Percentiles rank a stretch among this genome's conserved stretches.
Evolutionary conservation across 2,888 invertebrate species (phyloP).

Genomic region (Dasypolia templi): DNA sequence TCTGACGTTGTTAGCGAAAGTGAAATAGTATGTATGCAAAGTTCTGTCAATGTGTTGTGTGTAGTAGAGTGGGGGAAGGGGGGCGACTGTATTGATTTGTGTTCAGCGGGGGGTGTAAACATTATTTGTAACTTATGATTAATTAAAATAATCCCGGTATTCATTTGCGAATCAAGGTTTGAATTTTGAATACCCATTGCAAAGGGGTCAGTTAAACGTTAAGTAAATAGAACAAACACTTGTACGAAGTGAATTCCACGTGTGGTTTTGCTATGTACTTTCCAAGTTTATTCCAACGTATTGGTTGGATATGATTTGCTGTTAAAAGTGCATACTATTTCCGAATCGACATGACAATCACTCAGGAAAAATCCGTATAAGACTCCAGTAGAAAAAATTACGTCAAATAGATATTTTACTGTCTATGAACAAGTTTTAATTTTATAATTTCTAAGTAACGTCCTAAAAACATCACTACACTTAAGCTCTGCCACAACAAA

Average conservation of each 20-base stretch:
- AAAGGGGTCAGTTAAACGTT: neutral
- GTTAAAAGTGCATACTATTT: neutral
- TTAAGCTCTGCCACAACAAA: neutral
- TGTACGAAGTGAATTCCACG: neutral
- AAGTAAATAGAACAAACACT: neutral
- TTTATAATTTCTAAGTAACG: neutral
- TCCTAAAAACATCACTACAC: neutral
- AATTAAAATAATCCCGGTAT: slow-evolving; percentile 42
- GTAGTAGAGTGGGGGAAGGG: neutral
- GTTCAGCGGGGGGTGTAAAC: slow-evolving; percentile 12
- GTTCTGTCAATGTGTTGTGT: slow-evolving; percentile 52
- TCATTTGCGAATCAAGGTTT: slow-evolving; percentile 6
- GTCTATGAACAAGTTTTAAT: neutral
- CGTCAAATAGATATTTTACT: neutral
- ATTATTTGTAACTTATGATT: slow-evolving; percentile 29
- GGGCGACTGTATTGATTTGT: slow-evolving; percentile 45
- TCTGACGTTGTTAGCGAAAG: slow-evolving; percentile 39
- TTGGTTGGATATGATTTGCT: neutral
- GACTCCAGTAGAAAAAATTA: neutral
- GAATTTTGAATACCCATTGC: neutral
- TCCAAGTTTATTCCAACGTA: neutral
- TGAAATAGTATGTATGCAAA: slow-evolving; percentile 59
- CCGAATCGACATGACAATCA: neutral
- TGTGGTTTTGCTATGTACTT: neutral
- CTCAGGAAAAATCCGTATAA: neutral